phyloP scores from a whole-genome alignment of 2,888 invertebrate genomes.

The Bhutanitis thaidina region DNA sequence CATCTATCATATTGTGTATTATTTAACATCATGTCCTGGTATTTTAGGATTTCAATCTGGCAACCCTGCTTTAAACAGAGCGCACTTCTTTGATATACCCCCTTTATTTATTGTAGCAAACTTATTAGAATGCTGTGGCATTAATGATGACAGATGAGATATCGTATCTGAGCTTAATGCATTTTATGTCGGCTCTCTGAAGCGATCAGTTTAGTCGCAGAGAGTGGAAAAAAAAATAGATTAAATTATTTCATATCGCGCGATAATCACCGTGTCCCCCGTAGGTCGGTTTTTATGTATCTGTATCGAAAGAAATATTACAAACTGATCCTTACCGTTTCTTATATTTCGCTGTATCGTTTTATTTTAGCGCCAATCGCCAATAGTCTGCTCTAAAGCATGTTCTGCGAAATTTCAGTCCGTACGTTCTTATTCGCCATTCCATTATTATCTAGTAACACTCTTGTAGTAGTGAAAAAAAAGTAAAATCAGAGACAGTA shows the following conservation, averaged over 20 bases:
- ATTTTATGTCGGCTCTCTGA: constrained; percentile 50
- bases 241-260: constrained; percentile 48
- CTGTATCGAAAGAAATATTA: background rate
- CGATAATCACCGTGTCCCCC: constrained; percentile 24
- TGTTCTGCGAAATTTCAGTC: no score
- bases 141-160: constrained; percentile 79
- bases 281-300: constrained; percentile 4
- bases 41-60: background rate
- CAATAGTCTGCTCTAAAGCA: no score
- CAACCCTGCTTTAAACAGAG: constrained; percentile 44
- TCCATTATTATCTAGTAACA: no score
- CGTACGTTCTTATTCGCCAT: no score
- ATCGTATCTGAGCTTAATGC: constrained; percentile 61
- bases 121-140: constrained; percentile 76
- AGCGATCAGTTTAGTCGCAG: constrained; percentile 43
- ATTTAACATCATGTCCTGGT: background rate
- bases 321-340: no score
- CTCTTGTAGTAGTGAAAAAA: no score
- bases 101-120: constrained; percentile 72
- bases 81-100: constrained; percentile 72
- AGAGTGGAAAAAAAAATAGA: constrained; percentile 42
- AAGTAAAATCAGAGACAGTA: no score
- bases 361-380: no score
- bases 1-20: no score
- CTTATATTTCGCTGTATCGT: no score